phyloP scores from a whole-genome alignment of 2,797 vertebrate species.

The Cygnus olor region DNA sequence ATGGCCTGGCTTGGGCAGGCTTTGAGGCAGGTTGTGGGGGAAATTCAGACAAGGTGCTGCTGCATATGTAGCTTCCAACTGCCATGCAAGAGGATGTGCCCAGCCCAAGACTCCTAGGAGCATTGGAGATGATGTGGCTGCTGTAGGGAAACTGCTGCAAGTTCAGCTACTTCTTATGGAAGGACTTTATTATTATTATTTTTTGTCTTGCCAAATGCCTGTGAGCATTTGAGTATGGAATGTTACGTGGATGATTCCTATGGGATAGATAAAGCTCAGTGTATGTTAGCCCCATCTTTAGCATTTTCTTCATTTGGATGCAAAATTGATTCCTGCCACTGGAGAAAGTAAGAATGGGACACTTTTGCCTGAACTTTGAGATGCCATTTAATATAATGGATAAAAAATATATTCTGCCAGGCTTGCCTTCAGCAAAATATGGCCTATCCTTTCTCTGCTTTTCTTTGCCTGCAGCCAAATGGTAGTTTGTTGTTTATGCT shows the following conservation, averaged over 20 bases:
- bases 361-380: not conserved
- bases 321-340: not conserved
- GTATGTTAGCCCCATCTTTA: not conserved
- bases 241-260: not conserved
- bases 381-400: conserved; percentile 17
- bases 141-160: not conserved
- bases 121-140: not conserved
- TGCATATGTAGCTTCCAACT: not conserved
- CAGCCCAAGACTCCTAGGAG: not conserved
- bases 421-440: conserved; percentile 64
- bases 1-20: not conserved
- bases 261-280: not conserved
- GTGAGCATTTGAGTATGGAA: not conserved
- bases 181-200: not conserved
- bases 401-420: conserved; percentile 33
- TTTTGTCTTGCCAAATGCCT: not conserved
- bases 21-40: not conserved
- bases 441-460: conserved; percentile 34
- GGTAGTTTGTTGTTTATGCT: not conserved
- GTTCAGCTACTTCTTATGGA: no score
- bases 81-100: not conserved
- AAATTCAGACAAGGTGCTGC: not conserved
- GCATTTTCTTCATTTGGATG: not conserved
- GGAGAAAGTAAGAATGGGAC: not conserved
- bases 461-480: conserved; percentile 43